A percentile compares a stretch with the other conserved stretches of the same genome.
Conservation (phyloP, 2,888 invertebrate genomes). For the Strigamia transsilvanica region DNA sequence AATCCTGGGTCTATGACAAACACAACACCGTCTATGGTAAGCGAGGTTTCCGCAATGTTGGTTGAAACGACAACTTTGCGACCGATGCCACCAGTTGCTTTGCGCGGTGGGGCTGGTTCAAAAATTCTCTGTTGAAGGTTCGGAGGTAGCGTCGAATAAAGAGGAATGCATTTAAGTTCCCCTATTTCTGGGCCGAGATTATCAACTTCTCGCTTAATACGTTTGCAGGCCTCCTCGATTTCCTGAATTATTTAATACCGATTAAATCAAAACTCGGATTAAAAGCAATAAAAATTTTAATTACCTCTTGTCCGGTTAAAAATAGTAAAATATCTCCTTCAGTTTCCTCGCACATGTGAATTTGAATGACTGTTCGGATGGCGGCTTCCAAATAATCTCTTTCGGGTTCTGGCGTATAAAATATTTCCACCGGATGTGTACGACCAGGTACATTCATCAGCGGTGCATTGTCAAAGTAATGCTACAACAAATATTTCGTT, state of each 20-base stretch:
- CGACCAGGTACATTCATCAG: constrained; percentile 98
- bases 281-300: not conserved
- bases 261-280: not conserved
- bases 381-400: constrained; percentile 98
- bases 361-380: constrained; percentile 95
- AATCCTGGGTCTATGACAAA: constrained; percentile 99
- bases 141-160: constrained; percentile 98
- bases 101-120: constrained; percentile 92
- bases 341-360: constrained; percentile 94
- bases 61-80: constrained; percentile 96
- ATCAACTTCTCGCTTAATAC: constrained; percentile 94
- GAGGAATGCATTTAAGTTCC: constrained; percentile 95
- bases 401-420: constrained; percentile 99
- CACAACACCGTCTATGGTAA: constrained; percentile 99
- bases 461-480: constrained; percentile 98
- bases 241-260: constrained; percentile 68
- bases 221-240: constrained; percentile 98
- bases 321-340: constrained; percentile 93
- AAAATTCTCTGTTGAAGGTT: constrained; percentile 97
- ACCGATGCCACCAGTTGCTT: constrained; percentile 87
- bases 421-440: constrained; percentile 96
- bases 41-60: constrained; percentile 98
- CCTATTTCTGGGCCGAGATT: constrained; percentile 96
- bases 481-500: constrained; percentile 67
- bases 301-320: constrained; percentile 75